Evolutionary conservation across 2,888 invertebrate genomes (phyloP).

Genomic region (Nomada flava): DNA sequence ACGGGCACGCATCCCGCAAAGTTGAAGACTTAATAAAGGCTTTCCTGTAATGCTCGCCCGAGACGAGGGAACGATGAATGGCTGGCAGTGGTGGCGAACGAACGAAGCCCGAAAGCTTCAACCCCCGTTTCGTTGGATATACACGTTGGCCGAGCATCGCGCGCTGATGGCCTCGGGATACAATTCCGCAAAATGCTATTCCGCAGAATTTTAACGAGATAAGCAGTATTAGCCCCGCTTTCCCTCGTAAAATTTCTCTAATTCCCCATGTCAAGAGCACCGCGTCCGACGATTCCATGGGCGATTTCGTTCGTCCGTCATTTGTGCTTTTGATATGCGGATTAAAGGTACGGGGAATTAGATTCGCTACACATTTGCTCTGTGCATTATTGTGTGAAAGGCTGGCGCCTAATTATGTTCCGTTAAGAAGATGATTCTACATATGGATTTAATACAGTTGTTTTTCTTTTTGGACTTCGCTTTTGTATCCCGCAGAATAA

Average conservation of each 20-base stretch:
- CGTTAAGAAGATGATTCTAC: not conserved
- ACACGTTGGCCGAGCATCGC: conserved; percentile 25
- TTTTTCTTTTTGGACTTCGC: not conserved
- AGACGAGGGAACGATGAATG: conserved; percentile 49
- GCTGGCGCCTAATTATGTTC: not conserved
- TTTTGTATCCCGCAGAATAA: too few species aligned
- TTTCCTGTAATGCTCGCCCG: conserved; percentile 69
- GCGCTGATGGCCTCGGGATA: conserved; percentile 30
- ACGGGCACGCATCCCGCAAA: conserved; percentile 73
- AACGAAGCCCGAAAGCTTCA: conserved; percentile 28
- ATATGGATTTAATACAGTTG: not conserved
- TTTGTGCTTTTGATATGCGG: not conserved
- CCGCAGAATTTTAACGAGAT: conserved; percentile 41
- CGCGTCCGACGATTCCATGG: not conserved
- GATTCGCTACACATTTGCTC: not conserved
- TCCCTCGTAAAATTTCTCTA: conserved; percentile 32
- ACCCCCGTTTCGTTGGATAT: not conserved
- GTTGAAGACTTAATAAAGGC: conserved; percentile 78
- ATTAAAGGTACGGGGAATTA: not conserved
- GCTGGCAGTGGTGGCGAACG: conserved; percentile 27
- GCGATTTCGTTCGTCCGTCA: not conserved
- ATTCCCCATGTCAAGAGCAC: conserved; percentile 18
- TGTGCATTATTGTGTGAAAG: not conserved
- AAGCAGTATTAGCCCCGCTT: conserved; percentile 24
- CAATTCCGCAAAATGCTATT: conserved; percentile 35